These are phyloP conservation scores for Mya arenaria DNA, from an alignment of 1,140 invertebrate species.

Conservation along the genomic window DNA sequence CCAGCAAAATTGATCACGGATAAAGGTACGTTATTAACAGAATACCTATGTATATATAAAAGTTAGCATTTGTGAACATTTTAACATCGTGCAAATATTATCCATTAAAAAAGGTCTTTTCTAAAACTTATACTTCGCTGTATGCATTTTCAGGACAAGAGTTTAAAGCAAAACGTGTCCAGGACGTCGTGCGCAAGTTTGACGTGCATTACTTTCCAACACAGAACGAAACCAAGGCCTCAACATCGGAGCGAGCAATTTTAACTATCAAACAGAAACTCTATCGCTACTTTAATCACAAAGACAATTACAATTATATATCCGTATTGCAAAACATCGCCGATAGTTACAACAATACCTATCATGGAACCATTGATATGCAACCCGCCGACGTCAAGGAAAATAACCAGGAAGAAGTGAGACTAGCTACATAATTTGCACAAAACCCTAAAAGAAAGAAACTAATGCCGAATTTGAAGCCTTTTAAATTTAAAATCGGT, in stretches of 20 bases:
- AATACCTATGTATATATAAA: no score
- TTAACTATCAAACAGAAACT: slow-evolving; percentile 13
- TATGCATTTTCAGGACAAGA: slow-evolving; percentile 2
- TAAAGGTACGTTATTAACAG: background rate
- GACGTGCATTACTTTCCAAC: background rate
- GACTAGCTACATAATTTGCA: no score
- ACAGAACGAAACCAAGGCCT: slow-evolving; percentile 15
- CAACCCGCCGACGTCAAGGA: background rate
- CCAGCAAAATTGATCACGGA: background rate
- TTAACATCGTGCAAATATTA: no score
- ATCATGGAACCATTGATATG: slow-evolving; percentile 18
- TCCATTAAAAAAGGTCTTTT: no score
- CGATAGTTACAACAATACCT: slow-evolving; percentile 6
- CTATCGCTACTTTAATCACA: background rate
- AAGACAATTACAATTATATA: slow-evolving; percentile 9
- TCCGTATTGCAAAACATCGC: slow-evolving; percentile 21
- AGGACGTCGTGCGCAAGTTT: background rate
- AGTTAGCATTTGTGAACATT: no score
- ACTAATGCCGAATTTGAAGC: no score
- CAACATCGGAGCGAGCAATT: slow-evolving; percentile 8
- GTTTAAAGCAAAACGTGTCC: slow-evolving; percentile 1
- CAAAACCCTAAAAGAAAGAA: background rate
- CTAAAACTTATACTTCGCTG: no score
- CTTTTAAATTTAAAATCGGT: no score
- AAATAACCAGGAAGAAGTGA: slow-evolving; percentile 20